Conservation (phyloP, 2,113 vertebrate species). For the Suricata suricatta region DNA sequence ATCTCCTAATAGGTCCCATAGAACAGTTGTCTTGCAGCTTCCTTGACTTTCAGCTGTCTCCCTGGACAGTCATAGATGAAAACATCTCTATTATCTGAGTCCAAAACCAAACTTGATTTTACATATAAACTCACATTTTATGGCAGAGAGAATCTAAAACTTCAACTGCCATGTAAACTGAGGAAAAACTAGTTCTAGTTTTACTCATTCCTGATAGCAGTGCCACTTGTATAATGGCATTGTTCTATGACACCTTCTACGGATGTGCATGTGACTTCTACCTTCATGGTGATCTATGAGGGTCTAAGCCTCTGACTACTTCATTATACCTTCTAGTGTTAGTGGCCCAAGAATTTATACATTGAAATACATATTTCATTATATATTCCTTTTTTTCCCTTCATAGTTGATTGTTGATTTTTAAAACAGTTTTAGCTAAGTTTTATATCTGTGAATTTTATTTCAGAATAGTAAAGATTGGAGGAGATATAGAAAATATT, state of each 20-base stretch:
- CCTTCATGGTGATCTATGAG: not conserved
- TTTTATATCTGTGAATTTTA: conserved; percentile 26
- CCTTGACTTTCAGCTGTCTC: not conserved
- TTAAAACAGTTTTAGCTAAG: not conserved
- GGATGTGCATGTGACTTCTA: not conserved
- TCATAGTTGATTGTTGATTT: not conserved
- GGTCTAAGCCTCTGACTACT: not conserved
- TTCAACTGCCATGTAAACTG: not conserved
- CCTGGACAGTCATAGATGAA: not conserved
- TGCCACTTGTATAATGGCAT: not conserved
- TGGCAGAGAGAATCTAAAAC: not conserved
- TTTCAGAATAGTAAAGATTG: not conserved
- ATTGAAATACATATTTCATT: not conserved
- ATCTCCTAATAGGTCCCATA: not conserved
- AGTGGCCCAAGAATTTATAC: not conserved
- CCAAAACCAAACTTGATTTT: not conserved
- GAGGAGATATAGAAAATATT: not conserved
- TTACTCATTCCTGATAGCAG: not conserved
- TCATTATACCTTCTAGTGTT: not conserved
- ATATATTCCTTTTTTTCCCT: not conserved
- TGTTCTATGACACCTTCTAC: not conserved
- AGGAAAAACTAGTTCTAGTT: not conserved
- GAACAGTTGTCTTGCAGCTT: not conserved
- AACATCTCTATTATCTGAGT: not conserved
- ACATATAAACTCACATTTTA: not conserved